These are phyloP conservation scores for Cotesia typhae DNA, from an alignment of 1,140 invertebrate species.

Conservation along the genomic window DNA sequence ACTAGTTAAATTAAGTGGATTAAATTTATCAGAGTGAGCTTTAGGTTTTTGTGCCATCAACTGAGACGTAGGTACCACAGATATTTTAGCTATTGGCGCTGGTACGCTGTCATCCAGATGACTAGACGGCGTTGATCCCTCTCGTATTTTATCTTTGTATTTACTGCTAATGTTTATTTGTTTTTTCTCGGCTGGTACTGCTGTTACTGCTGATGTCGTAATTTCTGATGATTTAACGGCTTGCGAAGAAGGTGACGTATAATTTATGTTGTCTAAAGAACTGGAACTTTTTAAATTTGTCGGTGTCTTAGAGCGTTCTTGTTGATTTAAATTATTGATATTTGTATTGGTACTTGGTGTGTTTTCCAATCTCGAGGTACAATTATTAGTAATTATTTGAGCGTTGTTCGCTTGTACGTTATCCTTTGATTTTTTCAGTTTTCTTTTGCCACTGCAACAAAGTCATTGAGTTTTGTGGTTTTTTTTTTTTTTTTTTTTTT, in stretches of 20 bases:
- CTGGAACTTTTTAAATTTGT: conserved; percentile 39
- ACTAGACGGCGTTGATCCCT: conserved; percentile 25
- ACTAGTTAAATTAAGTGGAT: conserved; percentile 53
- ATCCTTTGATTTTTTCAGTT: conserved; percentile 40
- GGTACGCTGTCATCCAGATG: conserved; percentile 37
- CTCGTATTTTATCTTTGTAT: conserved; percentile 49
- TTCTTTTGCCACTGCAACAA: conserved; percentile 42
- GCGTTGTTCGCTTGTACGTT: conserved; percentile 33
- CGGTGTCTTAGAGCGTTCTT: conserved; percentile 44
- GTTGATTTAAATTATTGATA: conserved; percentile 5
- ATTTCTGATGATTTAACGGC: conserved; percentile 42
- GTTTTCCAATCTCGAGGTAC: conserved; percentile 9
- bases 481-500: not conserved
- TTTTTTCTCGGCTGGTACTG: conserved; percentile 44
- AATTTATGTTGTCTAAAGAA: conserved; percentile 44
- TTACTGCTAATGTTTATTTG: conserved; percentile 41
- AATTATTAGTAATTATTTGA: conserved; percentile 11
- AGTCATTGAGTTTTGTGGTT: conserved; percentile 24
- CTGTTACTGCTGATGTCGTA: not conserved
- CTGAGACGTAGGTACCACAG: conserved; percentile 53
- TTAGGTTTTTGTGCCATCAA: conserved; percentile 54
- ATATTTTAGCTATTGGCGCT: conserved; percentile 50
- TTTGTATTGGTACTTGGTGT: conserved; percentile 27
- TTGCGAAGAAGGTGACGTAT: conserved; percentile 31
- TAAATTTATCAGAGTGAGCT: conserved; percentile 51